Percentiles rank a stretch among this genome's conserved stretches.
Evolutionary conservation across 2,797 vertebrate species (phyloP).

Genomic region (Lagocephalus sceleratus): DNA sequence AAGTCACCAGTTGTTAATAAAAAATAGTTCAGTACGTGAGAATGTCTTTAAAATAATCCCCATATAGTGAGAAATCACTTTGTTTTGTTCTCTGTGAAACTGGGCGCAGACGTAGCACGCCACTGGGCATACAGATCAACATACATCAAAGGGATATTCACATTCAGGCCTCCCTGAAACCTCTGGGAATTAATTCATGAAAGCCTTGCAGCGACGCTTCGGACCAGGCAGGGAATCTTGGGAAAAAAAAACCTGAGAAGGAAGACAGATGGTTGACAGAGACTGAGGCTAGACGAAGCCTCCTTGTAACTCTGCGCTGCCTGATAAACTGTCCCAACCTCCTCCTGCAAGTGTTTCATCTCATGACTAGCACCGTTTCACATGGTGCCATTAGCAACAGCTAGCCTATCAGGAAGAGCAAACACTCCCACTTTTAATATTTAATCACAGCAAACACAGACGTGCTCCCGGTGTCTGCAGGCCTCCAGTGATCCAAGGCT

Average conservation of each 20-base stretch:
- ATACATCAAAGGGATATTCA: conserved; percentile 7
- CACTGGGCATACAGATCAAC: conserved; percentile 6
- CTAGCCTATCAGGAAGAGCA: conserved; percentile 49
- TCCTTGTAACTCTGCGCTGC: too few relatives aligned
- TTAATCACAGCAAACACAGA: conserved; percentile 51
- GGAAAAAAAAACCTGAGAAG: conserved; percentile 21
- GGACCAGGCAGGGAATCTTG: conserved; percentile 17
- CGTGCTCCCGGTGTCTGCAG: not conserved
- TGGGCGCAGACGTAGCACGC: not conserved
- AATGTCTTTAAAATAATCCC: not conserved
- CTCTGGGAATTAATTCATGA: conserved; percentile 29
- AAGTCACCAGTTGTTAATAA: not conserved
- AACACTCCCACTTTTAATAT: conserved; percentile 62
- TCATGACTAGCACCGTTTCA: not conserved
- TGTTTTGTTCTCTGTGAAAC: not conserved
- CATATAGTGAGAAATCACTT: conserved; percentile 2
- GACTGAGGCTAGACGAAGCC: conserved; percentile 1
- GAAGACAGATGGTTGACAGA: conserved; percentile 22
- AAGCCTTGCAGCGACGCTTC: conserved; percentile 10
- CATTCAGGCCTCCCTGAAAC: conserved; percentile 19
- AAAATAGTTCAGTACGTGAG: not conserved
- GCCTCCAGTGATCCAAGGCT: conserved; percentile 18
- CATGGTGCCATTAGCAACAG: conserved; percentile 46
- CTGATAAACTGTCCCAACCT: not conserved
- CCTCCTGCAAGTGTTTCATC: conserved; percentile 20